Percentiles rank a stretch among this genome's conserved stretches.
phyloP scores from a whole-genome alignment of 2,888 invertebrate species.

The Pachymerium ferrugineum region DNA sequence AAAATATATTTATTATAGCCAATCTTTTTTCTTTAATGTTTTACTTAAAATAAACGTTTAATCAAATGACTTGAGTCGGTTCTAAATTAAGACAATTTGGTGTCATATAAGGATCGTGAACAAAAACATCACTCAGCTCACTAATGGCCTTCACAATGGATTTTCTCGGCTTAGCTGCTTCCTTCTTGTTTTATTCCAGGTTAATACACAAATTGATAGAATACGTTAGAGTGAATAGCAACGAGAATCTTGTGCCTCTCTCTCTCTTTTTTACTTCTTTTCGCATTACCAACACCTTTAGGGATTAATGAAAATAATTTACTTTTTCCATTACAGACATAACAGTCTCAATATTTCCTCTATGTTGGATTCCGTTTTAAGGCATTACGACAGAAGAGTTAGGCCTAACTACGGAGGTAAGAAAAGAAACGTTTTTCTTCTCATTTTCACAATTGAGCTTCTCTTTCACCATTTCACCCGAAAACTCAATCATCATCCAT shows the following conservation, averaged over 20 bases:
- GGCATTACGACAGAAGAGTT: constrained; percentile 98
- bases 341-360: constrained; percentile 86
- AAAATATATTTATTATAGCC: no score
- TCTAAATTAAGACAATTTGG: no score
- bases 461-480: background rate
- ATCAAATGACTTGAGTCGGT: no score
- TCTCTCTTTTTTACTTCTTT: background rate
- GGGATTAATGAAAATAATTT: constrained; percentile 19
- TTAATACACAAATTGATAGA: background rate
- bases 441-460: constrained; percentile 39
- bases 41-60: no score
- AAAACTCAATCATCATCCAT: background rate
- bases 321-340: background rate
- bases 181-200: background rate
- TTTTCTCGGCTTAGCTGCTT: background rate
- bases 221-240: background rate
- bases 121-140: background rate
- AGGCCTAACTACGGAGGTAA: constrained; percentile 98
- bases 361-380: constrained; percentile 90
- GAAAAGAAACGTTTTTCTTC: no score
- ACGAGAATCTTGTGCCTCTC: background rate
- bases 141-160: background rate
- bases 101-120: background rate
- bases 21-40: no score
- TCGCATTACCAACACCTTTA: background rate